Evolutionary conservation across 1,140 invertebrate species (phyloP), one percentile per base, ranked within the genome.

Genomic region (Lerema accius): DNA sequence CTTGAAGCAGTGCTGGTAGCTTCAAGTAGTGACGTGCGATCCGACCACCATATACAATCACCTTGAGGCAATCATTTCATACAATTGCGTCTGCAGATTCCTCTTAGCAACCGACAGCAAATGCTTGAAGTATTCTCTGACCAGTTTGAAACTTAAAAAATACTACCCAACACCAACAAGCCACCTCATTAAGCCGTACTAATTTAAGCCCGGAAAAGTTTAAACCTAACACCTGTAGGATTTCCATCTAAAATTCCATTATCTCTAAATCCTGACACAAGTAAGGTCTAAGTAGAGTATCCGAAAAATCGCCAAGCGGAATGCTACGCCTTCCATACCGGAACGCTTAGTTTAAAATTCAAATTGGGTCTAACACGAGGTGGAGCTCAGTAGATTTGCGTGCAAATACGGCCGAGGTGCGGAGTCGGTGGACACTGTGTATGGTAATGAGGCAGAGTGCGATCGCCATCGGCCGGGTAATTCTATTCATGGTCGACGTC

Each of bases 341-440:
- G 69, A 53, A 42, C 65, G 66, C 42, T 72, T 68, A 66, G 65
- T 68, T 72, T 68, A 68, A 72, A 72, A 72, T 68, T 72, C 70
- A 72, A 72, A 72, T 68, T 68, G 50, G 64, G 32, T 72, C 63
- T 71, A 72, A 66, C 65, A 48, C 55, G 46, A 45, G 37, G 35
- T 37, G 35, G 35, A n/a, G 35, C 35, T 37, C 35, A 37, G n/a
- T 37, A 11, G 10, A 37, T 37, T 37, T 37, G 37, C 40, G 69
- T 67, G 69, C 69, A 67, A 71, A 67, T 67, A 63, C 58, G 43
- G 46, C 50, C 62, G 50, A 64, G 50, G 60, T 45, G 46, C 32
- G 26, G 40, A 49, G 64, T 56, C 46, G 48, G 26, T 26, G 46
- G 65, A 51, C 53, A 60, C 50, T 53, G 26, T 42, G 48, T 59